phyloP scores from a whole-genome alignment of 35 echinoderm and acorn worm species.

The Hemicentrotus pulcherrimus region DNA sequence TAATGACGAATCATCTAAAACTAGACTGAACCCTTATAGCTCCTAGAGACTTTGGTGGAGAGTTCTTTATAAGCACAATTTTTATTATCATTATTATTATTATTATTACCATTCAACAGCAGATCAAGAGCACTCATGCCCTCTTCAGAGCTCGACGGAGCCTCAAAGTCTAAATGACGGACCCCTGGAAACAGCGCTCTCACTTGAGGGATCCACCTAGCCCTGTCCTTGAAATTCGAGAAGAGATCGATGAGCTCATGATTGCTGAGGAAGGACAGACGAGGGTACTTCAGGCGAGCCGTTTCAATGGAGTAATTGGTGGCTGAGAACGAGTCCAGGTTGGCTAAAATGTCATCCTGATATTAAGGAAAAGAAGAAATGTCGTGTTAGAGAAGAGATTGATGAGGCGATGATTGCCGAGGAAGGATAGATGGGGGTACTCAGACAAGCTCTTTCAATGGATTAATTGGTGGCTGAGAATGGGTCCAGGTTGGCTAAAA shows the following conservation, averaged over 20 bases:
- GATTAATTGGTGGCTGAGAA: conserved; percentile 24
- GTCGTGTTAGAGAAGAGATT: conserved; percentile 11
- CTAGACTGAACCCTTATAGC: not conserved
- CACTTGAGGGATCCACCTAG: conserved; percentile 76
- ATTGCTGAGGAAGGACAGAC: conserved; percentile 91
- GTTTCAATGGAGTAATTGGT: conserved; percentile 19
- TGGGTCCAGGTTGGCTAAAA: conserved; percentile 65
- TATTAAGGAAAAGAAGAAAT: not conserved
- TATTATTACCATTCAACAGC: conserved; percentile 89
- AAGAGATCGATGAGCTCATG: conserved; percentile 82
- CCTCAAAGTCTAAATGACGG: conserved; percentile 59
- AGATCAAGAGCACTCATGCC: conserved; percentile 74
- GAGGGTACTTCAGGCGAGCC: conserved; percentile 68
- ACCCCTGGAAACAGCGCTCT: conserved; percentile 76
- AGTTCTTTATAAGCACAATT: no score
- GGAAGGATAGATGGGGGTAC: conserved; percentile 81
- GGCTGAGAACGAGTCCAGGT: conserved; percentile 47
- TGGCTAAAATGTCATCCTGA: conserved; percentile 84
- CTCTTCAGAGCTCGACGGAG: conserved; percentile 46
- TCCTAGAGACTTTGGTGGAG: no score
- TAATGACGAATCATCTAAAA: no score
- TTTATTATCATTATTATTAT: no score
- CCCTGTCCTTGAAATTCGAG: conserved; percentile 66
- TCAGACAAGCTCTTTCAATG: conserved; percentile 33
- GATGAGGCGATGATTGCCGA: conserved; percentile 83